Evolutionary conservation across 2,113 vertebrate species (phyloP), one percentile per base, ranked within the genome.

Genomic region (Sylvietta virens): DNA sequence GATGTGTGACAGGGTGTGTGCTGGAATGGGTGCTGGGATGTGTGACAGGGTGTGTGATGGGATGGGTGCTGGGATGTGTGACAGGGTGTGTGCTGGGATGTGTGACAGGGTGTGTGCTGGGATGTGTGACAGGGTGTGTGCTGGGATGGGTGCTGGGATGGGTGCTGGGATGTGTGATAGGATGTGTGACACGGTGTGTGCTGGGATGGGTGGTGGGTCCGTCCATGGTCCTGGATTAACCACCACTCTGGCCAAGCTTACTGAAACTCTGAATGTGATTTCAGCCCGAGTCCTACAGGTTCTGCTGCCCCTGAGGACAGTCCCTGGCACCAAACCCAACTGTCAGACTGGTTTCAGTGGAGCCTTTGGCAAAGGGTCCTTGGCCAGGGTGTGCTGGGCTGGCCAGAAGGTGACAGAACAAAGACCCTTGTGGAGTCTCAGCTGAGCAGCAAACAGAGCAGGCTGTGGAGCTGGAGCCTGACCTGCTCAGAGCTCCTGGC

Each of bases 271-370:
- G 27, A 28, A 5, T 0, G 2, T 9, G 21, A 3, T 37, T 54
- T 64, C 58, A 50, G 37, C 45, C 27, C 0, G 0, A 27, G n/a
- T 17, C 40, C 11, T 15, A 2, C 17, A 50, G 42, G 31, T 9
- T 19, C 37, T 65, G 58, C 58, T 33, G 44, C 26, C 14, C 2
- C 15, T 57, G 42, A 33, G 73, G 31, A 20, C 24, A 5, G 42
- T 44, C 23, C 6, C 45, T 65, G 1, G 5, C 45, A 40, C 14
- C 62, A 56, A 70, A 20, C 27, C 13, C 60, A 7, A 0, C 2
- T 44, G 21, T 9, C 39, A n/a, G 0, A 2, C 23, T 45, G 33
- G 40, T 23, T 37, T 30, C 51, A 19, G 35, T 1, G 35, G n/a
- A 30, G 8, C 26, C 10, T 51, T 54, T 35, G 54, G 24, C 39